phyloP scores from a whole-genome alignment of 2,888 invertebrate genomes.

The Ectemnius lituratus region DNA sequence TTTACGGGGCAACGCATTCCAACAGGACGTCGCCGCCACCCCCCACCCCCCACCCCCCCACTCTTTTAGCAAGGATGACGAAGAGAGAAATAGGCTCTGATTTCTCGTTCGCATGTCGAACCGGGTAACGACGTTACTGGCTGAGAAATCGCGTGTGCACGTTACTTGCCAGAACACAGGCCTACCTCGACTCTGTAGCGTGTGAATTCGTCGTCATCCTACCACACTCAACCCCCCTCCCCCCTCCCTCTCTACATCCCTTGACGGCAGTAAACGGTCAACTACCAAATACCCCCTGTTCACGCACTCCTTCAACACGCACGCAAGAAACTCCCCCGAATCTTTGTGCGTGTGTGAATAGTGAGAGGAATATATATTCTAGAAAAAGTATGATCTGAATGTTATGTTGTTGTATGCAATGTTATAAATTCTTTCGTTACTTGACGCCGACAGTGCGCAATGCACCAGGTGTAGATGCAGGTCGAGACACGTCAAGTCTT shows the following conservation, averaged over 20 bases:
- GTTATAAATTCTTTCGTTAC: too few species aligned
- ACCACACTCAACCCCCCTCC: constrained; percentile 6
- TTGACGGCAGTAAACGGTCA: constrained; percentile 56
- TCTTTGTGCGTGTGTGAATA: too few species aligned
- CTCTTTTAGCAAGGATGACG: background rate
- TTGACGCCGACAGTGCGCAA: too few species aligned
- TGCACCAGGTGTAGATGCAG: too few species aligned
- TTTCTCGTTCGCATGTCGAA: constrained; percentile 46
- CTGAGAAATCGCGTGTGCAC: constrained; percentile 41
- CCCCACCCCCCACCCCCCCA: background rate
- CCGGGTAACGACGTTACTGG: constrained; percentile 29
- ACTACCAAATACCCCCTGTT: constrained; percentile 12
- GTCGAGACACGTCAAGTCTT: too few species aligned
- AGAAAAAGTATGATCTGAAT: too few species aligned
- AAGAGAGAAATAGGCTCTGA: constrained; percentile 14
- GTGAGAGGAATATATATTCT: too few species aligned
- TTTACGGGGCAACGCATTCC: background rate
- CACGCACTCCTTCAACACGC: too few species aligned
- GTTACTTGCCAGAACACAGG: too few species aligned
- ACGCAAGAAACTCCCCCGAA: background rate
- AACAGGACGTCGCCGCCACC: too few species aligned
- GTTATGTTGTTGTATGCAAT: too few species aligned
- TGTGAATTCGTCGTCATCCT: constrained; percentile 52
- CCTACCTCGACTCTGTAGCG: constrained; percentile 34
- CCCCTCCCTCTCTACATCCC: background rate